Evolutionary conservation across 2,113 vertebrate species (phyloP), one percentile per base, ranked within the genome.

Genomic region (Cyanistes caeruleus): DNA sequence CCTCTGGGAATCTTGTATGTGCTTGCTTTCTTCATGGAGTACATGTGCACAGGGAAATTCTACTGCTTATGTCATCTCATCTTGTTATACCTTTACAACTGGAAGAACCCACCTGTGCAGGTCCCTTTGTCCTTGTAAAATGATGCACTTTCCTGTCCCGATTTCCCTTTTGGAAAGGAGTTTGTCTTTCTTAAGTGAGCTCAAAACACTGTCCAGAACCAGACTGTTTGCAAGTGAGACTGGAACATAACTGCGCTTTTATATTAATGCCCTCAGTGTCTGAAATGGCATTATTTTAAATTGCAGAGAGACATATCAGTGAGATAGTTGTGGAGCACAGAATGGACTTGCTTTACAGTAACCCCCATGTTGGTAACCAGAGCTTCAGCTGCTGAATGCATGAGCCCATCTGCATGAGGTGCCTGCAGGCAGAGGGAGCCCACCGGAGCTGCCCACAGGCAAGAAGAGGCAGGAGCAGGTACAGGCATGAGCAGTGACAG

Each of bases 391-490:
- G 51, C 73, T 51, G 25, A 76, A 28, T 51, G 11, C 18, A 0
- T 4, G 8, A 23, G 7, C 22, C 44, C 25, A 2, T 28, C 53
- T 49, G 37, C 3, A 0, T 10, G 20, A 37, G 27, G 17, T 11
- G 10, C 70, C 58, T 52, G 64, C 37, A 13, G 3, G 3, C 9
- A 3, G 16, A 15, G 43, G 59, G 48, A 79, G 46, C 31, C 53
- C 11, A 1, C 11, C 0, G 0, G 49, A 65, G 68, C 46, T 74
- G 35, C n/a, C 33, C 20, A 0, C 21, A 19, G 7, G 44, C 39
- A 30, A 20, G 23, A 65, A 4, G n/a, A 73, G 58, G 31, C 70
- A 76, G 25, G 15, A 76, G 30, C 56, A 77, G 53, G 33, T 46
- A 64, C 53, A 46, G 25, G 17, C 60, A 55, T 0, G 0, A 84